Base-by-base conservation (phyloP, 2,113 vertebrate genomes). In the Parus major region DNA sequence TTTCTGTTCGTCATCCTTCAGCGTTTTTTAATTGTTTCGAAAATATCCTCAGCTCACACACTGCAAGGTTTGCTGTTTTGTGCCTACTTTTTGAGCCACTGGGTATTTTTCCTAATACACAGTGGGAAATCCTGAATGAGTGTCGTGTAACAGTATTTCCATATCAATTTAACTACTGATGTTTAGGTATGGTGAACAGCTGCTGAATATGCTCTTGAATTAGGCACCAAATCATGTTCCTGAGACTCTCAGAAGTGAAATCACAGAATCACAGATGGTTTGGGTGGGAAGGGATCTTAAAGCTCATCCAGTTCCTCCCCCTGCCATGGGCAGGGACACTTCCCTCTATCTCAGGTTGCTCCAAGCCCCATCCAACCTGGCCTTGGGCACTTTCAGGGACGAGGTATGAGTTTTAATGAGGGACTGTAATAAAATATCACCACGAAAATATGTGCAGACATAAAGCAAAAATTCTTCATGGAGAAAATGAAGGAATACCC, bases 361-460 rank as follows among this genome's bases (percentile, higher is more conserved):
- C 27, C 72, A 46, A 57, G 10, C 27, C 33, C 7, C 3, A 2
- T 33, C 19, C 64, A 64, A 1, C 31, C 41, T 23, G 47, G 27
- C 52, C 69, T 59, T 24, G 39, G 5, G 1, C 44, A 24, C 36
- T 28, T 3, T 56, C 42, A 70, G 49, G 56, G 42, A 57, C 0
- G 4, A 27, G 4, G 12, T 9, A 56, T 0, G 4, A 56, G 4
- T 39, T 39, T 39, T 12, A 19, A n/a, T 1, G 2, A 68, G 18
- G 23, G 41, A 6, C 15, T 4, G 7, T 23, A 17, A 42, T 1
- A 35, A 44, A 63, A 4, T 1, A 39, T 2, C 23, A 28, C 15
- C 20, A 29, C 0, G 0, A n/a, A 72, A 89, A 39, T 7, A 1
- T 0, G 21, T 1, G 18, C 2, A 21, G 33, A 11, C 19, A 10